Percentiles rank a stretch among this genome's conserved stretches.
Evolutionary conservation across 2,888 invertebrate genomes (phyloP).

Genomic region (Alloscopus bannaensis): DNA sequence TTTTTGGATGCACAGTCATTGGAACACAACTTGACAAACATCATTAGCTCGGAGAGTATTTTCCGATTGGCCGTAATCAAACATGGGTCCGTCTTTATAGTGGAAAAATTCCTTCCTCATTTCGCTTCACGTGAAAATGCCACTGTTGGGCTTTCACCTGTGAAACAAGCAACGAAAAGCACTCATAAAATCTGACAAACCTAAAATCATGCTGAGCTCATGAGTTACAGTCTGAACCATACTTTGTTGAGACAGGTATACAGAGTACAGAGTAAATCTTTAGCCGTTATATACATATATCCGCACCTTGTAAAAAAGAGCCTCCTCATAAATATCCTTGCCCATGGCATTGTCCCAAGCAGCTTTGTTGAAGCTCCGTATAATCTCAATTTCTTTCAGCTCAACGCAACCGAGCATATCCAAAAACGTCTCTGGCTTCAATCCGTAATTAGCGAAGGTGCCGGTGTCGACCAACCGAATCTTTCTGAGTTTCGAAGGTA

Average conservation of each 20-base stretch:
- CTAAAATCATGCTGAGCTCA: no score
- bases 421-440: constrained; percentile 30
- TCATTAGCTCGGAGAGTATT: constrained; percentile 38
- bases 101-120: constrained; percentile 3
- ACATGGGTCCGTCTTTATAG: constrained; percentile 37
- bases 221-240: no score
- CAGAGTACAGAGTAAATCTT: no score
- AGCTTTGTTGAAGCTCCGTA: constrained; percentile 31
- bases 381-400: constrained; percentile 36
- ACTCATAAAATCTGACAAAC: no score
- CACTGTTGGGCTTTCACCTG: constrained; percentile 1
- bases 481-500: constrained; percentile 11
- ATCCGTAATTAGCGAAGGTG: constrained; percentile 16
- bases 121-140: neutral
- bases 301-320: constrained; percentile 21
- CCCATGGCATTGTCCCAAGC: constrained; percentile 15
- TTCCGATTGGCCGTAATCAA: constrained; percentile 39
- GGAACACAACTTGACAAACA: constrained; percentile 49
- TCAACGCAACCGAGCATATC: constrained; percentile 1
- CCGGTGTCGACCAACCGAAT: constrained; percentile 46
- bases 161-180: no score
- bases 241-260: no score
- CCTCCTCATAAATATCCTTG: constrained; percentile 36
- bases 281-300: no score
- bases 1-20: no score